phyloP scores from a whole-genome alignment of 2,113 vertebrate genomes.

The Thunnus thynnus region DNA sequence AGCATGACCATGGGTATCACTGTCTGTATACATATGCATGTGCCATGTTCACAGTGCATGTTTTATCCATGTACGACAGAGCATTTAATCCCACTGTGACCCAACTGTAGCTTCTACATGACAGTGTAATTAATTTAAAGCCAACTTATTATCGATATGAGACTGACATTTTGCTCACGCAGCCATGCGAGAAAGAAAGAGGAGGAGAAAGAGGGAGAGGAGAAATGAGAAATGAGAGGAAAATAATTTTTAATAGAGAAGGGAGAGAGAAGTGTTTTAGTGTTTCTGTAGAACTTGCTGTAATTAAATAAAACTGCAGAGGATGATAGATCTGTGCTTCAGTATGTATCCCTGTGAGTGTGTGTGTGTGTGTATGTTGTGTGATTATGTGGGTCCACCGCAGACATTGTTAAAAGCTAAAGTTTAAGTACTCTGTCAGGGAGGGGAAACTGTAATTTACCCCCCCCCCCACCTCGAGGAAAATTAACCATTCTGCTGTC shows the following conservation, averaged over 20 bases:
- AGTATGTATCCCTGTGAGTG: neutral
- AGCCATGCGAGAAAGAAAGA: neutral
- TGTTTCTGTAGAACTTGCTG: slow-evolving; percentile 7
- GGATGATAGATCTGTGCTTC: neutral
- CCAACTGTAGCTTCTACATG: neutral
- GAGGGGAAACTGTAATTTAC: slow-evolving; percentile 23
- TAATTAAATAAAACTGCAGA: slow-evolving; percentile 23
- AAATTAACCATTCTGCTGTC: slow-evolving; percentile 38
- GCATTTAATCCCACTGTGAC: neutral
- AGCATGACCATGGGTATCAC: neutral
- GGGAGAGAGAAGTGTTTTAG: neutral
- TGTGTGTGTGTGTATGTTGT: neutral
- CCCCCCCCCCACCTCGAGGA: neutral
- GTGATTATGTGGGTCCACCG: neutral
- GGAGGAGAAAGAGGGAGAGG: neutral
- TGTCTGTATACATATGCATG: neutral
- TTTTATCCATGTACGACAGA: neutral
- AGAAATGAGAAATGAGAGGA: neutral
- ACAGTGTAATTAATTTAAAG: slow-evolving; percentile 12
- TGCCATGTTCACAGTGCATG: neutral
- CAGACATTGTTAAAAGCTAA: neutral
- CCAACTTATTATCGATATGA: neutral
- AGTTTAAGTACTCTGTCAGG: neutral
- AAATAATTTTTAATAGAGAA: neutral
- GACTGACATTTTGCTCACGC: neutral